These are phyloP conservation scores for Cepaea hortensis DNA, from an alignment of 2,888 invertebrate species.

Conservation along the genomic window DNA sequence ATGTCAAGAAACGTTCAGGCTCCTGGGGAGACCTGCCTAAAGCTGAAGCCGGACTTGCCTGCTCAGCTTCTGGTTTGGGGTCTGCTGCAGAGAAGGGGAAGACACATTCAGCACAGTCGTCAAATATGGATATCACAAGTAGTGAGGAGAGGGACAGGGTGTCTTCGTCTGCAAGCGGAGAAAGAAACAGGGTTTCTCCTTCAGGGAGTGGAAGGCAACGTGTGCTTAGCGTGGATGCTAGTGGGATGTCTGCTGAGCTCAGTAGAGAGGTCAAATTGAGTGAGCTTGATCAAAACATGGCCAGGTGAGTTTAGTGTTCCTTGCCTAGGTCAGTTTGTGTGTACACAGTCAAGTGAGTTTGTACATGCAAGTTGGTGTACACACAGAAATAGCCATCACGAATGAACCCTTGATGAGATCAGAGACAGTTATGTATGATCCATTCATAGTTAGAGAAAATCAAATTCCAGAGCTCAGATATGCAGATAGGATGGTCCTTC, in stretches of 20 bases:
- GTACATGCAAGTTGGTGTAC: not conserved
- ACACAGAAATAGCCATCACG: too few relatives aligned
- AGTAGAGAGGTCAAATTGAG: conserved; percentile 37
- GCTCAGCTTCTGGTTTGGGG: not conserved
- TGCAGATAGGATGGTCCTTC: too few relatives aligned
- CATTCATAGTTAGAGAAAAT: too few relatives aligned
- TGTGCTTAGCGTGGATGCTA: not conserved
- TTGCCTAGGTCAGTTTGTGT: not conserved
- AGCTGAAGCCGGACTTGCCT: conserved; percentile 44
- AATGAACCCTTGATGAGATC: too few relatives aligned
- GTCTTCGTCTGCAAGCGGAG: not conserved
- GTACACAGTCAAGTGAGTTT: not conserved
- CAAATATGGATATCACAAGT: not conserved
- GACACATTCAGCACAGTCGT: not conserved
- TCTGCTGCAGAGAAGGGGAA: not conserved
- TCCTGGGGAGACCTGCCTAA: conserved; percentile 57
- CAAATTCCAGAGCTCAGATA: too few relatives aligned
- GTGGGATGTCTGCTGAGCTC: not conserved
- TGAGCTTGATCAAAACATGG: conserved; percentile 47
- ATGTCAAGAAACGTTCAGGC: conserved; percentile 55
- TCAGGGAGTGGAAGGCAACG: not conserved
- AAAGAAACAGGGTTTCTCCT: not conserved
- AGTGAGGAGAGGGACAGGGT: not conserved
- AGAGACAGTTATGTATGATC: too few relatives aligned
- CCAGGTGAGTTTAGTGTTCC: conserved; percentile 37